Percentiles rank a stretch among this genome's conserved stretches.
Evolutionary conservation across 2,797 vertebrate species (phyloP).

Genomic region (Bryconaethiops microstoma): DNA sequence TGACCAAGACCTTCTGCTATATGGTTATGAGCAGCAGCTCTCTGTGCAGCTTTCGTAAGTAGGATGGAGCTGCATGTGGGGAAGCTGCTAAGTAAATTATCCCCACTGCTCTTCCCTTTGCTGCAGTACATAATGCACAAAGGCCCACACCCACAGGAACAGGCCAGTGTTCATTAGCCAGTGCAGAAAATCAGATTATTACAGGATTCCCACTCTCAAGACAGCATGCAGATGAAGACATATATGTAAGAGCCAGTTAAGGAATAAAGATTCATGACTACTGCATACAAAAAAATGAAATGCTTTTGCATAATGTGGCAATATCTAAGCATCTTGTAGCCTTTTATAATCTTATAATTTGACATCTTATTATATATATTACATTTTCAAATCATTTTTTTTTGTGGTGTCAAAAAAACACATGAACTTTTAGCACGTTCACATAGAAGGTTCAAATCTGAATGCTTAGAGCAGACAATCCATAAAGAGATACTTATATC

Average conservation of each 20-base stretch:
- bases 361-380: too few relatives aligned
- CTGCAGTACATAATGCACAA: constrained; percentile 43
- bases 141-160: constrained; percentile 42
- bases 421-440: too few relatives aligned
- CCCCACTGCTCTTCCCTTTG: constrained; percentile 41
- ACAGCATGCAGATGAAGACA: constrained; percentile 1
- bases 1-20: constrained; percentile 20
- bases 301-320: background rate
- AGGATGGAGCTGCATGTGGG: constrained; percentile 46
- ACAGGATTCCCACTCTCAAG: constrained; percentile 17
- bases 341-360: too few relatives aligned
- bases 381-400: too few relatives aligned
- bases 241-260: constrained; percentile 18
- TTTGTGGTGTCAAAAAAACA: too few relatives aligned
- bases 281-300: background rate
- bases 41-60: constrained; percentile 29
- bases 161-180: constrained; percentile 35
- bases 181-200: constrained; percentile 48
- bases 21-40: constrained; percentile 3
- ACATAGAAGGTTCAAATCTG: too few relatives aligned
- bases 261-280: background rate
- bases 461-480: too few relatives aligned
- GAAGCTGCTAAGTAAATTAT: constrained; percentile 53
- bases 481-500: too few relatives aligned
- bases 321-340: background rate